These are phyloP conservation scores for Pollachius pollachius DNA, from an alignment of 2,113 vertebrate genomes.

Conservation along the genomic window DNA sequence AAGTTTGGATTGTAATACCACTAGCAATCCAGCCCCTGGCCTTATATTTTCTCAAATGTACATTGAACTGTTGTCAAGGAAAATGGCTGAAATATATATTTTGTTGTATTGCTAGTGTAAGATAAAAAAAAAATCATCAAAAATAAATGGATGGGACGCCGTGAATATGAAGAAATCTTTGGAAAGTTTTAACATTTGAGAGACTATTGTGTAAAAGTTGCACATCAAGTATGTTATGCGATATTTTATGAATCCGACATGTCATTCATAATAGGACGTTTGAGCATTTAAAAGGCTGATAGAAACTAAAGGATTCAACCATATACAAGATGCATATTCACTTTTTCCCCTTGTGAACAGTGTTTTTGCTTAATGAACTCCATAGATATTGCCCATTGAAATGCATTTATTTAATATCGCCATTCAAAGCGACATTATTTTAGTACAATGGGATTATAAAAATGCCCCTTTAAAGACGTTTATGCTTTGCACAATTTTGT, in stretches of 20 bases:
- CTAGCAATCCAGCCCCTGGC: conserved; percentile 99
- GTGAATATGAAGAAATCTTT: conserved; percentile 89
- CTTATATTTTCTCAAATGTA: conserved; percentile 99
- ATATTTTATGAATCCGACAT: conserved; percentile 84
- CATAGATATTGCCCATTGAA: conserved; percentile 58
- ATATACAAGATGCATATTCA: conserved; percentile 74
- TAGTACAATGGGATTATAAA: conserved; percentile 47
- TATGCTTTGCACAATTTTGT: conserved; percentile 69
- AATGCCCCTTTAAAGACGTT: conserved; percentile 48
- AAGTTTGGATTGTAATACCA: conserved; percentile 96
- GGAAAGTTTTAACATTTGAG: conserved; percentile 87
- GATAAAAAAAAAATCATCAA: conserved; percentile 73
- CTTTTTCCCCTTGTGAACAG: conserved; percentile 76
- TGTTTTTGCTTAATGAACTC: conserved; percentile 65
- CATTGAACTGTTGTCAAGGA: conserved; percentile 93
- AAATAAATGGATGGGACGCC: conserved; percentile 86
- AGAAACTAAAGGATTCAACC: conserved; percentile 49
- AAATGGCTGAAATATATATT: conserved; percentile 99
- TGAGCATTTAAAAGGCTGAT: conserved; percentile 60
- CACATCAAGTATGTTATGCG: conserved; percentile 84
- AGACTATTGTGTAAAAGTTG: conserved; percentile 93
- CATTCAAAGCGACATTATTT: conserved; percentile 55
- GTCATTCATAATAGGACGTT: conserved; percentile 84
- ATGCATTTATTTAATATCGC: conserved; percentile 62
- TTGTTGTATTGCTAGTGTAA: conserved; percentile 99